Evolutionary conservation across 2,113 vertebrate genomes (phyloP).

Genomic region (Elgaria multicarinata): DNA sequence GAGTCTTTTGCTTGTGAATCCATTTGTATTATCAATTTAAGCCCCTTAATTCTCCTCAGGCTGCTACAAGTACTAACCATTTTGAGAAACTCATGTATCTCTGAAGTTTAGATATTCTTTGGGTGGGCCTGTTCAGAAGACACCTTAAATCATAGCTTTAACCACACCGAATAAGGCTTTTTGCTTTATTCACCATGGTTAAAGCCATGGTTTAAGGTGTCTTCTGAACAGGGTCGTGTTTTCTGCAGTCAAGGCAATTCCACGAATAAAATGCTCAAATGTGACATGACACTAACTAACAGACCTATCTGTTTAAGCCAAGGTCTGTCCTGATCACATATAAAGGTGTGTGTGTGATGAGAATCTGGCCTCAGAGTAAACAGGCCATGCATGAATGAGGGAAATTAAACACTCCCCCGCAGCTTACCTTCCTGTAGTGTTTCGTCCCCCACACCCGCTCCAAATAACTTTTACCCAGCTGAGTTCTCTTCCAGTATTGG

Average conservation of each 20-base stretch:
- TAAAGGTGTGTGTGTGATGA: background rate
- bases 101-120: background rate
- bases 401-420: background rate
- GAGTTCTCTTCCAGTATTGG: background rate
- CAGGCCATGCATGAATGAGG: background rate
- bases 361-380: background rate
- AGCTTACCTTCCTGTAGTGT: background rate
- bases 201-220: too few species aligned
- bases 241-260: background rate
- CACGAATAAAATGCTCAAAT: background rate
- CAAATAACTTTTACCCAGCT: background rate
- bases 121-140: too few species aligned
- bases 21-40: background rate
- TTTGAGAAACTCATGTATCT: background rate
- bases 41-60: background rate
- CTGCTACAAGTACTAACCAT: background rate
- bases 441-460: background rate
- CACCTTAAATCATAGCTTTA: too few species aligned
- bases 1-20: background rate
- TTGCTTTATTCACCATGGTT: too few species aligned
- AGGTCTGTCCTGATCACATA: background rate
- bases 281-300: background rate
- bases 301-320: background rate
- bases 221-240: too few species aligned
- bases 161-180: too few species aligned